Base-by-base conservation (phyloP, 64 coral and sea anemone genomes). In the Montipora sp. region DNA sequence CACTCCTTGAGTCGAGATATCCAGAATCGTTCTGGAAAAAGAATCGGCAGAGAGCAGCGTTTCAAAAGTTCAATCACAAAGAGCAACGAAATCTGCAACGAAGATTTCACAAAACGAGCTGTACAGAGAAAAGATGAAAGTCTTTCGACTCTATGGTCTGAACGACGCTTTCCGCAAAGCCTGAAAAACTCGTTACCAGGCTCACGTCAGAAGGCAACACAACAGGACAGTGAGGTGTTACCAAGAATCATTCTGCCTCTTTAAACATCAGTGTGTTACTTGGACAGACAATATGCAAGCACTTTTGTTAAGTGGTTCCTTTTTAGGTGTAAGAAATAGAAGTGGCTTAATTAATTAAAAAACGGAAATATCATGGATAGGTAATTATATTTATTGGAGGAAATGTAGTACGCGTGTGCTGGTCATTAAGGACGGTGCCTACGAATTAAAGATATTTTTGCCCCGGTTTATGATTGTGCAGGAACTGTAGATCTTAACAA, bases 191-290 rank as follows among this genome's bases (percentile, higher is more conserved):
- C 22, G 3, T 7, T 23, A 7, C 44, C 15, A 66, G 9, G 60
- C 61, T 5, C 8, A 8, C 18, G 65, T 3, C 47, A 85, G 20
- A 13, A 45, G 13, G 45, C 59, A n/a, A 7, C 59, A 19, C 36
- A 43, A 9, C 82, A 72, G n/a, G n/a, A n/a, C n/a, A n/a, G n/a
- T n/a, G n/a, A n/a, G 9, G 82, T 71, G 45, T 50, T 85, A 50
- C 65, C 82, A 7, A 49, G 82, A 85, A 70, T 85, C 49, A 7
- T 85, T 9, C 46, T 85, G 21, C 15, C 63, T 49, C 57, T 44
- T 19, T 60, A 1, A 81, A 2, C 36, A 10, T 55, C 14, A 57
- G 6, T 6, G 5, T 47, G 1, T 51, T 79, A n/a, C 48, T 19
- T 1, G 53, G 11, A 8, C 53, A 57, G 36, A 36, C 36, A 36